Percentiles rank a stretch among this genome's conserved stretches.
phyloP scores from a whole-genome alignment of 2,797 vertebrate species.

The Rhynchotus rufescens region DNA sequence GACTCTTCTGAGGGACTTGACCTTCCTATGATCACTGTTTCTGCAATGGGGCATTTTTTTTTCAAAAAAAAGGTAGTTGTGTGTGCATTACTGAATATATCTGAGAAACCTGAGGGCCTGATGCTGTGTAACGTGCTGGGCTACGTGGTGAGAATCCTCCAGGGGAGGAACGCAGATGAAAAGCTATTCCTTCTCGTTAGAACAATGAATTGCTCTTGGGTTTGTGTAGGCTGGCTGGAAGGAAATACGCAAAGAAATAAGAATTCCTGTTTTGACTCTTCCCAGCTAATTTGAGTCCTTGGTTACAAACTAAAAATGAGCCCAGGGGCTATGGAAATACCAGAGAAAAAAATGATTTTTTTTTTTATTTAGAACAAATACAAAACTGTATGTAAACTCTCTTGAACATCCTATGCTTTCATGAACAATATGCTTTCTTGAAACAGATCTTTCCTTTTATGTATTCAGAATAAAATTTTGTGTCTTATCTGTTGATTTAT shows the following conservation, averaged over 20 bases:
- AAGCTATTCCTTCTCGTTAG: background rate
- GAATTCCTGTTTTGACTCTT: constrained; percentile 37
- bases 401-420: background rate
- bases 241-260: background rate
- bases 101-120: background rate
- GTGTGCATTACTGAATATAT: background rate
- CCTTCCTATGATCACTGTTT: background rate
- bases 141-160: background rate
- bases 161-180: background rate
- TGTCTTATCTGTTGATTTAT: background rate
- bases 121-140: background rate
- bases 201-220: background rate
- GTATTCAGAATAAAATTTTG: background rate
- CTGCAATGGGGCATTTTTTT: background rate
- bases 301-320: constrained; percentile 14
- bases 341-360: background rate
- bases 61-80: background rate
- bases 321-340: constrained; percentile 2
- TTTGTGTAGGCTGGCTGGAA: constrained; percentile 13
- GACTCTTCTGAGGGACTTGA: background rate
- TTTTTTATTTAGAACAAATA: constrained; percentile 9
- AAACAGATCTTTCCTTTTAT: background rate
- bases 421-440: background rate
- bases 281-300: constrained; percentile 1
- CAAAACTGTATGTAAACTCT: background rate